These are phyloP conservation scores for Furcula furcula DNA, from an alignment of 2,888 invertebrate genomes.

Conservation along the genomic window DNA sequence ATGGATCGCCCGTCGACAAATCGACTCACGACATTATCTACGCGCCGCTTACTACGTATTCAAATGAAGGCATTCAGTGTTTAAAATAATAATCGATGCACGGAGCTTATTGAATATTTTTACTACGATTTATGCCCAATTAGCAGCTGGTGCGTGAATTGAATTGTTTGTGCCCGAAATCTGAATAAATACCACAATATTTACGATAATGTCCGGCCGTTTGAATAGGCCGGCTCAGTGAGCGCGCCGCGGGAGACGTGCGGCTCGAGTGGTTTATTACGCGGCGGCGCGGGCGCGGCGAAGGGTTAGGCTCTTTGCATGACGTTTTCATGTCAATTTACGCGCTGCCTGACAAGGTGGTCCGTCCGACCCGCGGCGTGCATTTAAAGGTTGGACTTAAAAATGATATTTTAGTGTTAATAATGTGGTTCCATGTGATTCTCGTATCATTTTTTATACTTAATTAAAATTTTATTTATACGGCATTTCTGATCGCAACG, in stretches of 20 bases:
- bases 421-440: conserved; percentile 52
- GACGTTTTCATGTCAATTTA: conserved; percentile 73
- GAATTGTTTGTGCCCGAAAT: conserved; percentile 79
- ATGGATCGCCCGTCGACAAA: conserved; percentile 52
- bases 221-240: conserved; percentile 64
- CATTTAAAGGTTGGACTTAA: conserved; percentile 42
- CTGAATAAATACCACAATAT: conserved; percentile 80
- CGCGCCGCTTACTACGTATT: conserved; percentile 64
- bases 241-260: conserved; percentile 59
- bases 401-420: conserved; percentile 76
- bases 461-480: conserved; percentile 13
- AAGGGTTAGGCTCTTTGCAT: conserved; percentile 74
- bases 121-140: conserved; percentile 78
- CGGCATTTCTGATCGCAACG: conserved; percentile 3
- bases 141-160: conserved; percentile 77
- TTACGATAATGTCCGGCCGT: conserved; percentile 75
- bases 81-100: conserved; percentile 74
- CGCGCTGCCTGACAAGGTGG: conserved; percentile 71
- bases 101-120: conserved; percentile 77
- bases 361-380: conserved; percentile 45
- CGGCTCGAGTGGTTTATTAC: conserved; percentile 56
- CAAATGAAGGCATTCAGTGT: conserved; percentile 69
- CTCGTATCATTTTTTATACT: conserved; percentile 10
- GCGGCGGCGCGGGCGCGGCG: conserved; percentile 70
- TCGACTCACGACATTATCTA: conserved; percentile 59